Conservation (phyloP, 1,140 invertebrate genomes). For the Drosophila pandora region DNA sequence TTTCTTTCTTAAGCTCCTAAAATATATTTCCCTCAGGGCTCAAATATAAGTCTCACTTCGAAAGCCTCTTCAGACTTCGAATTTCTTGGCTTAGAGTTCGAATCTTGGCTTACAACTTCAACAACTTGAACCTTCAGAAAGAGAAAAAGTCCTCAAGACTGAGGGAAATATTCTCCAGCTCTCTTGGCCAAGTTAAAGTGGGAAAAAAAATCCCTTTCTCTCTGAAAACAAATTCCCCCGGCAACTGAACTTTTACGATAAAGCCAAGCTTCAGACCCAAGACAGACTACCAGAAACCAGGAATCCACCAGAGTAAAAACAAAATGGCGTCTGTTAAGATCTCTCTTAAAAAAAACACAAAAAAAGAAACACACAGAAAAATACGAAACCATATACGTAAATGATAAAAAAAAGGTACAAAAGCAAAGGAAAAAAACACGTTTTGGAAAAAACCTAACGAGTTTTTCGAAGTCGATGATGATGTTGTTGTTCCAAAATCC, state of each 20-base stretch:
- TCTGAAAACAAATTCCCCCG: constrained; percentile 16
- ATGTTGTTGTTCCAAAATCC: constrained; percentile 8
- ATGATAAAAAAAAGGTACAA: constrained; percentile 18
- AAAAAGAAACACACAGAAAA: constrained; percentile 20
- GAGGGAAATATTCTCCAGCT: constrained; percentile 37
- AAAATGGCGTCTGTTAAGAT: constrained; percentile 70
- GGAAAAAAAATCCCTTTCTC: constrained; percentile 3
- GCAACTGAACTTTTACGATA: constrained; percentile 58
- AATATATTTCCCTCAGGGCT: background rate
- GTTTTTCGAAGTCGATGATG: constrained; percentile 39
- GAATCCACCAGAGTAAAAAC: constrained; percentile 55
- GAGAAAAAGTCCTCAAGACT: background rate
- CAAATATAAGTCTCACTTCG: background rate
- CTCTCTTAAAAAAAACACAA: constrained; percentile 27
- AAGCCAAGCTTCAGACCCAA: constrained; percentile 9
- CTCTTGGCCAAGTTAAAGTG: constrained; percentile 1
- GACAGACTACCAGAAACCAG: constrained; percentile 46
- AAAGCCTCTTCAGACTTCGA: constrained; percentile 8
- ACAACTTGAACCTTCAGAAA: background rate
- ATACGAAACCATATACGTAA: constrained; percentile 6
- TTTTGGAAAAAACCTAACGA: constrained; percentile 64
- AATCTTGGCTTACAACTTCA: background rate
- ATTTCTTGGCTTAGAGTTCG: constrained; percentile 10
- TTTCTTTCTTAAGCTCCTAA: background rate
- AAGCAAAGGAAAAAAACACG: constrained; percentile 60